phyloP scores from a whole-genome alignment of 2,797 vertebrate genomes.

The Eulemur coronatus region DNA sequence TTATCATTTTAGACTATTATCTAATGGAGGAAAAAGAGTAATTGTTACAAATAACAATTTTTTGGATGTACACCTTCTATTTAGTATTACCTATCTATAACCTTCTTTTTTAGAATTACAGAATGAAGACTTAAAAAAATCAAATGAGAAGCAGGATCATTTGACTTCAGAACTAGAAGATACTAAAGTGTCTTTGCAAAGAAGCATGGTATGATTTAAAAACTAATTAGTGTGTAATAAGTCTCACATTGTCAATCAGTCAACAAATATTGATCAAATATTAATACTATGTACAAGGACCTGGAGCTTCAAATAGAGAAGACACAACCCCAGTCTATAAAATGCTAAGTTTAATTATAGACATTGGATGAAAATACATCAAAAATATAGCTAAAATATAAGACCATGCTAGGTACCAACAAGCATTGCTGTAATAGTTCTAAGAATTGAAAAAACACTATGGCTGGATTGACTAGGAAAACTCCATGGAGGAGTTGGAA shows the following conservation, averaged over 20 bases:
- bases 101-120: slow-evolving; percentile 85
- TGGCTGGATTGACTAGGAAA: not conserved
- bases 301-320: slow-evolving; percentile 42
- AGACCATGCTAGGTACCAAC: not conserved
- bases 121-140: slow-evolving; percentile 85
- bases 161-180: slow-evolving; percentile 87
- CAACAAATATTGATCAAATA: not conserved
- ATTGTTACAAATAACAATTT: slow-evolving; percentile 25
- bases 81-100: slow-evolving; percentile 23
- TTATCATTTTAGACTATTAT: slow-evolving; percentile 34
- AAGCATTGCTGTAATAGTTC: not conserved
- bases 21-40: slow-evolving; percentile 6
- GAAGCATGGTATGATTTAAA: slow-evolving; percentile 86
- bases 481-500: not conserved
- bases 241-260: not conserved
- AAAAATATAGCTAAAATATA: slow-evolving; percentile 13
- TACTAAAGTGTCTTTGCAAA: slow-evolving; percentile 84
- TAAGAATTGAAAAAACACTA: slow-evolving; percentile 16
- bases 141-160: slow-evolving; percentile 83
- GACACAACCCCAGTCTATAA: not conserved
- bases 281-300: slow-evolving; percentile 36
- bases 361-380: slow-evolving; percentile 21
- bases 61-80: slow-evolving; percentile 8
- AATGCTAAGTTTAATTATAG: slow-evolving; percentile 27
- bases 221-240: slow-evolving; percentile 24